A percentile compares a stretch with the other conserved stretches of the same genome.
Conservation (phyloP, 2,888 invertebrate genomes). For the Drosophila neonasuta region DNA sequence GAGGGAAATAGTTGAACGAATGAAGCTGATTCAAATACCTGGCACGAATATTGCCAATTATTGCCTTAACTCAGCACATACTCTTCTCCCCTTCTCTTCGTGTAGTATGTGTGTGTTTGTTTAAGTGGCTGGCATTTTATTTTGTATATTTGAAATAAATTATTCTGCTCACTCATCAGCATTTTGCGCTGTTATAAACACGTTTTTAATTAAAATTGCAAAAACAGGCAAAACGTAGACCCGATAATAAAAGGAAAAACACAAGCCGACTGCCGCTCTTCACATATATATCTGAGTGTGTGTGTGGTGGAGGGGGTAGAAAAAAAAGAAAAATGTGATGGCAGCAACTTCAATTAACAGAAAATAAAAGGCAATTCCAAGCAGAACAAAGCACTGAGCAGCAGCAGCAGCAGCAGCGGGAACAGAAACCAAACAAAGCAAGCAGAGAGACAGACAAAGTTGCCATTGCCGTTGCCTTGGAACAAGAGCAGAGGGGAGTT, state of each 20-base stretch:
- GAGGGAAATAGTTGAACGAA: constrained; percentile 26
- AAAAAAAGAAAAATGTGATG: constrained; percentile 61
- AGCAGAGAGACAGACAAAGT: constrained; percentile 41
- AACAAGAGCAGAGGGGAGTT: background rate
- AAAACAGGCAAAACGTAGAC: constrained; percentile 66
- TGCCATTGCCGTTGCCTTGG: constrained; percentile 46
- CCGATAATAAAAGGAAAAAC: constrained; percentile 57
- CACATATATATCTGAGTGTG: constrained; percentile 10
- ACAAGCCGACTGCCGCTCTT: constrained; percentile 6
- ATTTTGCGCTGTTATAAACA: constrained; percentile 77
- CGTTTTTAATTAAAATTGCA: constrained; percentile 78
- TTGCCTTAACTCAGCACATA: constrained; percentile 34
- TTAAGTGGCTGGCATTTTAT: constrained; percentile 45
- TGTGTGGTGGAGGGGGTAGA: background rate
- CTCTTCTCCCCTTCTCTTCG: background rate
- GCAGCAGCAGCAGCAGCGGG: constrained; percentile 42
- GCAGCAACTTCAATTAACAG: constrained; percentile 75
- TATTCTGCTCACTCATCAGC: constrained; percentile 76
- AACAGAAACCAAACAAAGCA: constrained; percentile 58
- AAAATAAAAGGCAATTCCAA: constrained; percentile 75
- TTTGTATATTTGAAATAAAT: constrained; percentile 69
- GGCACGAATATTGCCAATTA: constrained; percentile 51
- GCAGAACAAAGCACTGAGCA: constrained; percentile 64
- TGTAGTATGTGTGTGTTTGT: constrained; percentile 12
- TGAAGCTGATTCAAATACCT: constrained; percentile 48